Percentiles rank a stretch among this genome's conserved stretches.
phyloP scores from a whole-genome alignment of 1,140 invertebrate genomes.

The Melipona quadrifasciata region DNA sequence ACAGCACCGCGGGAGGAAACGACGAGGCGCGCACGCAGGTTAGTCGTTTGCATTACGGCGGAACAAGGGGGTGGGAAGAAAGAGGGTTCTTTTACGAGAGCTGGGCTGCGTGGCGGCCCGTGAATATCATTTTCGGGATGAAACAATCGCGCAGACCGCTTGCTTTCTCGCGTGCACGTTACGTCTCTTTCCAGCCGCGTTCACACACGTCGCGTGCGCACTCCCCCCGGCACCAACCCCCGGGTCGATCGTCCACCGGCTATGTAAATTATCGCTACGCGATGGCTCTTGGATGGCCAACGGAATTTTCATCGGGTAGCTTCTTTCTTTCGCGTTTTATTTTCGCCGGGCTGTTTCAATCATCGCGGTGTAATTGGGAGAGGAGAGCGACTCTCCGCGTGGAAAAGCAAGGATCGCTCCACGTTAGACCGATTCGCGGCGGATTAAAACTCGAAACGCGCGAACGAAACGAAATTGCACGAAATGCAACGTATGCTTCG shows the following conservation, averaged over 20 bases:
- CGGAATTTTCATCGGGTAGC: not conserved
- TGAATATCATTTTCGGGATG: constrained; percentile 70
- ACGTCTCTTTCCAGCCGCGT: constrained; percentile 21
- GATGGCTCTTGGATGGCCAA: not conserved
- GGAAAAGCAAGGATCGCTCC: too few species aligned
- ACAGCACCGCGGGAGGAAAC: not conserved
- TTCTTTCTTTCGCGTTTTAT: not conserved
- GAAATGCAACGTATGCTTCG: too few species aligned
- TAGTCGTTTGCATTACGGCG: not conserved
- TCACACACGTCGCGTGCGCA: not conserved
- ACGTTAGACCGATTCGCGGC: too few species aligned
- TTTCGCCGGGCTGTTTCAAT: too few species aligned
- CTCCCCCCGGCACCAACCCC: not conserved
- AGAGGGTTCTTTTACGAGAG: constrained; percentile 28
- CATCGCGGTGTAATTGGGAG: too few species aligned
- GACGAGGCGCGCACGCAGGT: not conserved
- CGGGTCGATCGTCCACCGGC: not conserved
- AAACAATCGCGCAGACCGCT: constrained; percentile 62
- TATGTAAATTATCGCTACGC: constrained; percentile 24
- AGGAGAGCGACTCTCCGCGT: too few species aligned
- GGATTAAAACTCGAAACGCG: too few species aligned
- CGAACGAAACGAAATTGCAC: too few species aligned
- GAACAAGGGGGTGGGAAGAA: not conserved
- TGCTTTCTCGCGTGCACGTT: constrained; percentile 18
- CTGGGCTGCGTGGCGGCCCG: constrained; percentile 31